phyloP scores from a whole-genome alignment of 2,113 vertebrate genomes.

The Lagopus muta region DNA sequence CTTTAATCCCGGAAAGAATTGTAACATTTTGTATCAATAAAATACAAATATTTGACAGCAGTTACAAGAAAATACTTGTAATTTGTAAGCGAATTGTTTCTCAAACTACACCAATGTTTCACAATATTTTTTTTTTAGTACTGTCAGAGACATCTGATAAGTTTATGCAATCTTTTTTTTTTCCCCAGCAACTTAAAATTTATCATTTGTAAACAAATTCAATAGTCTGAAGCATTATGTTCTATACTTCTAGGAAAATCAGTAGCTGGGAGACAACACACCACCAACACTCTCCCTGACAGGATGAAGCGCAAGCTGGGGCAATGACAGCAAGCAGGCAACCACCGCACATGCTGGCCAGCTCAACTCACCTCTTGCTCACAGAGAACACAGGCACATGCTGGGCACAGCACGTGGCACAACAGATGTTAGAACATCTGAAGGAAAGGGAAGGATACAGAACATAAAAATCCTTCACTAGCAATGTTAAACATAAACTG shows the following conservation, averaged over 20 bases:
- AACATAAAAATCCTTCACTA: background rate
- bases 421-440: background rate
- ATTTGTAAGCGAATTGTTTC: background rate
- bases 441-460: background rate
- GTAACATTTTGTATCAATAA: background rate
- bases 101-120: background rate
- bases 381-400: accelerated
- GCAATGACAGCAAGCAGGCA: accelerated
- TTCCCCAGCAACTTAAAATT: background rate
- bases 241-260: background rate
- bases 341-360: background rate
- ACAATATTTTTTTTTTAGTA: background rate
- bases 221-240: background rate
- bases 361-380: background rate
- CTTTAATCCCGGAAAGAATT: background rate
- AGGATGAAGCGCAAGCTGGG: background rate
- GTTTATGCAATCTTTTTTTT: background rate
- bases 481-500: background rate
- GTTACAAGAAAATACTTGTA: background rate
- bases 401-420: background rate
- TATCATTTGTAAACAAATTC: background rate
- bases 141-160: background rate
- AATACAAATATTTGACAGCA: background rate
- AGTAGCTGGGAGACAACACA: background rate
- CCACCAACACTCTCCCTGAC: background rate